Conservation (phyloP, 2,888 invertebrate genomes). For the Buathra laborator region DNA sequence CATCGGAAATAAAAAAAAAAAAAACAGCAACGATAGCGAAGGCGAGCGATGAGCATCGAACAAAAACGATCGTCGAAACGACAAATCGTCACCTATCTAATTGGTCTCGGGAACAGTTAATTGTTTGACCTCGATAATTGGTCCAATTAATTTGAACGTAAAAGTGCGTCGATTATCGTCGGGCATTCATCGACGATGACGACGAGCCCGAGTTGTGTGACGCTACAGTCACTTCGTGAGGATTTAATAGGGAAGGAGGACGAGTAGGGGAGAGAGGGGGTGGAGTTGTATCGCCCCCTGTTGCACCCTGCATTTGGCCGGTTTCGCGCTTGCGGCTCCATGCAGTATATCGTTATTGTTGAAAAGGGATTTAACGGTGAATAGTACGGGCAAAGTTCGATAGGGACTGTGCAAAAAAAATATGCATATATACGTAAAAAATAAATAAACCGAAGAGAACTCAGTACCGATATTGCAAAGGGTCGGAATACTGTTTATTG, state of each 20-base stretch:
- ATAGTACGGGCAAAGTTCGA: conserved; percentile 67
- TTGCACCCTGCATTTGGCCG: conserved; percentile 48
- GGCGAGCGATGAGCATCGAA: conserved; percentile 36
- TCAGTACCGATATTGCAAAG: conserved; percentile 48
- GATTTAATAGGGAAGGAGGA: conserved; percentile 13
- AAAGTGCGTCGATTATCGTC: conserved; percentile 81
- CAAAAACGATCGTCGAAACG: conserved; percentile 68
- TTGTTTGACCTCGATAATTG: conserved; percentile 83
- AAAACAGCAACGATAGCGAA: conserved; percentile 21
- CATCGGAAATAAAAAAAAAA: not conserved
- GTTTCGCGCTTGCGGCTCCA: conserved; percentile 75
- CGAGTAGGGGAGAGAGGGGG: conserved; percentile 8
- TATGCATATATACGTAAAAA: not conserved
- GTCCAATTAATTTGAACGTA: conserved; percentile 84
- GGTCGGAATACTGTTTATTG: conserved; percentile 49
- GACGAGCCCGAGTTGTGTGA: conserved; percentile 68
- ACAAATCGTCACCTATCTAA: conserved; percentile 82
- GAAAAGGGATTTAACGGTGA: conserved; percentile 67
- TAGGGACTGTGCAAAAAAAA: conserved; percentile 65
- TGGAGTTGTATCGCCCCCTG: conserved; percentile 25
- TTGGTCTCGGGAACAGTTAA: conserved; percentile 82
- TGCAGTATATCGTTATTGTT: conserved; percentile 77
- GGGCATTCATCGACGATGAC: conserved; percentile 76
- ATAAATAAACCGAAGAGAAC: conserved; percentile 27
- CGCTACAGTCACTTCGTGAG: conserved; percentile 58